Evolutionary conservation across 2,888 invertebrate genomes (phyloP).

Genomic region (Drosophila limbata): DNA sequence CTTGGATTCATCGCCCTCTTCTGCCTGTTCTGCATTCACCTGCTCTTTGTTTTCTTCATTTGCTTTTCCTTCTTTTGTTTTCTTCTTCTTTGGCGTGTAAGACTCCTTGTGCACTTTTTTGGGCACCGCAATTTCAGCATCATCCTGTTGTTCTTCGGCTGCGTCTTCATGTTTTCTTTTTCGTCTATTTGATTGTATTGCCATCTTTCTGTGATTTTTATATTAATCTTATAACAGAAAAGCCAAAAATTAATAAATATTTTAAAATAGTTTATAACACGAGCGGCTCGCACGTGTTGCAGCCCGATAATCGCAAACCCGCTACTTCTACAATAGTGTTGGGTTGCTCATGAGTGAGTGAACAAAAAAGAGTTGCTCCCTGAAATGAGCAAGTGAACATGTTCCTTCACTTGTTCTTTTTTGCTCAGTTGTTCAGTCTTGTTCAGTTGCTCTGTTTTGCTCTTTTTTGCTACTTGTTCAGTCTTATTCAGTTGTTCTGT

Average conservation of each 20-base stretch:
- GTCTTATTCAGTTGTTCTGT: too few species aligned
- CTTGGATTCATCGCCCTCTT: neutral
- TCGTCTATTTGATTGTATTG: slow-evolving; percentile 77
- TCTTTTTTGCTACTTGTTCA: too few species aligned
- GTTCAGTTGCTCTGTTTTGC: too few species aligned
- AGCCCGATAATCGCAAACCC: neutral
- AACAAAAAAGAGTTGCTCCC: too few species aligned
- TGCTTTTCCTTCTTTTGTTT: slow-evolving; percentile 22
- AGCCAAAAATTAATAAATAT: slow-evolving; percentile 10
- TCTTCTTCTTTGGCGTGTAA: slow-evolving; percentile 56
- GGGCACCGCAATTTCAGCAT: slow-evolving; percentile 71
- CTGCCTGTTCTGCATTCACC: neutral
- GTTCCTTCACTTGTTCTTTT: too few species aligned
- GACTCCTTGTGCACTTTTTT: slow-evolving; percentile 72
- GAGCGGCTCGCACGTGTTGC: slow-evolving; percentile 56
- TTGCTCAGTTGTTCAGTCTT: too few species aligned
- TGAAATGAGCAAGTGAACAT: too few species aligned
- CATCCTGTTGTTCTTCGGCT: slow-evolving; percentile 36
- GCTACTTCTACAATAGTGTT: slow-evolving; percentile 11
- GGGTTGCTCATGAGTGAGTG: too few species aligned
- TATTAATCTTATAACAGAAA: slow-evolving; percentile 18
- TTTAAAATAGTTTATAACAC: slow-evolving; percentile 12
- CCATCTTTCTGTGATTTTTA: slow-evolving; percentile 61
- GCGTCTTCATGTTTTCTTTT: slow-evolving; percentile 73
- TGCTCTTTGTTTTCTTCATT: slow-evolving; percentile 19